Base-by-base conservation (phyloP, 2,888 invertebrate genomes). In the Linnaemya vulpina region DNA sequence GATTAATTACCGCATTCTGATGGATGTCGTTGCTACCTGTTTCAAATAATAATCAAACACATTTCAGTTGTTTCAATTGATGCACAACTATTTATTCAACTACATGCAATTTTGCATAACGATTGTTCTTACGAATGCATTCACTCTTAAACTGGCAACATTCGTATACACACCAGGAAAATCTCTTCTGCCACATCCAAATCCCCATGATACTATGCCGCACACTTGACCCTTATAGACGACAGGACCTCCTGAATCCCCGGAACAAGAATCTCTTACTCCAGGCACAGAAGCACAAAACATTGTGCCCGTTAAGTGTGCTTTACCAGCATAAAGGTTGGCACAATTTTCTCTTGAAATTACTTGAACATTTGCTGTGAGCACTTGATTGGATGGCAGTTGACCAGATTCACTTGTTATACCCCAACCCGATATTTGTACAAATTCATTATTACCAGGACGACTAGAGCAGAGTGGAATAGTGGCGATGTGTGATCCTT, bases 181-280 rank as follows among this genome's bases (percentile, higher is more conserved):
- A 17, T 88, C 86, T 3, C 77, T 40, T 4, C 88, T 87, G 0
- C 86, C 92, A 78, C 91, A 92, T 0, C 91, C 91, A 51, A 90
- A 88, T 22, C 91, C 92, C 89, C 90, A 92, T 0, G 96, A 96
- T 0, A 96, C 96, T 20, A 97, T 93, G 38, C 96, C 96, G 94
- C 92, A 88, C 87, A 92, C 88, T 40, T 89, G 87, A 0, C 90
- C 90, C 3, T 90, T 89, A 51, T 87, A 89, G 3, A 91, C 89
- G 22, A 90, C 86, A 0, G 92, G 92, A 3, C 92, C 92, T 7
- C 92, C 92, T 1, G 92, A 92, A 79, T 92, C 92, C 0, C 92
- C 92, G 1, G 89, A 88, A 70, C 92, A 92, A 1, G 92, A 89
- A 83, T 92, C 92, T 55, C 86, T 88, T 3, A 88, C 76, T 10